These are phyloP conservation scores for Lampropteryx suffumata DNA, from an alignment of 2,888 invertebrate species.

Conservation along the genomic window DNA sequence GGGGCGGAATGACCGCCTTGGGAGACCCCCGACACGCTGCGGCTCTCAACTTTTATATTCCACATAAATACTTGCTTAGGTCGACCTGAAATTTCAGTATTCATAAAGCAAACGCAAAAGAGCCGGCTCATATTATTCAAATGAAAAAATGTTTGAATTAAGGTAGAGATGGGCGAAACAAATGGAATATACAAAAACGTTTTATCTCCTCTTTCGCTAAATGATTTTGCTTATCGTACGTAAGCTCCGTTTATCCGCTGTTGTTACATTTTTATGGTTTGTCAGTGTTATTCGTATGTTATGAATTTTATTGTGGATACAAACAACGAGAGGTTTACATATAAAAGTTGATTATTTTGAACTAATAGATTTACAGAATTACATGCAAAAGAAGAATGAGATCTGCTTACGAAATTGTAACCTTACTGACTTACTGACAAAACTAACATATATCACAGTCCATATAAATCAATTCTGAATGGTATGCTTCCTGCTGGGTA, in stretches of 20 bases:
- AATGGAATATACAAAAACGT: constrained; percentile 34
- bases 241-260: constrained; percentile 34
- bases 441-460: too few species aligned
- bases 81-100: constrained; percentile 27
- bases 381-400: too few species aligned
- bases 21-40: constrained; percentile 49
- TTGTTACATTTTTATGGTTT: constrained; percentile 34
- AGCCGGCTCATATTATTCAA: constrained; percentile 30
- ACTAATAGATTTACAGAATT: constrained; percentile 1
- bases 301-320: constrained; percentile 21
- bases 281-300: constrained; percentile 30
- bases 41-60: constrained; percentile 58
- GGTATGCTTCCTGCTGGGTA: too few species aligned
- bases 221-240: constrained; percentile 40
- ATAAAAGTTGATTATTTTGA: constrained; percentile 9
- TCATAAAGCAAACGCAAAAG: constrained; percentile 30
- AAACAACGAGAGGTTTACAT: constrained; percentile 6
- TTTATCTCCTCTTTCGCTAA: constrained; percentile 36
- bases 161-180: constrained; percentile 32
- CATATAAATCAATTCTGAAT: too few species aligned
- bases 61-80: constrained; percentile 44
- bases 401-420: too few species aligned
- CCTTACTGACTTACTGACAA: too few species aligned
- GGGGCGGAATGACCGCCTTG: constrained; percentile 67
- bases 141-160: constrained; percentile 33